Evolutionary conservation across 2,113 vertebrate genomes (phyloP), one percentile per base, ranked within the genome.

Genomic region (Siniperca knerii): DNA sequence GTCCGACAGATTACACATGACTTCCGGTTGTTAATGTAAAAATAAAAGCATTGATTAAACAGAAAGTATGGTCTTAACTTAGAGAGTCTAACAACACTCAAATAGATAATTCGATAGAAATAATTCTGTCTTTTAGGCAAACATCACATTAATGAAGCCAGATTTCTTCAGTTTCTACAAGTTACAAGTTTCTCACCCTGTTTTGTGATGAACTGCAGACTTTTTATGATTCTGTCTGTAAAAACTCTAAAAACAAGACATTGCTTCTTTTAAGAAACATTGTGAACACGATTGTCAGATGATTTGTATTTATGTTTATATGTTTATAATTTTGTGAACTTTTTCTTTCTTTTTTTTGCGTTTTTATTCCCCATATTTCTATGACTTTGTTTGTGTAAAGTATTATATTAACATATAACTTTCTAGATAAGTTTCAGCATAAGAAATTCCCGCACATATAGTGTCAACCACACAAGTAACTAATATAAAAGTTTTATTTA

Each of bases 1-100:
- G 37, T 25, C 7, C 1, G 1, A 9, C 6, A 2, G 1, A 29
- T 10, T 2, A 8, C 5, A 7, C 7, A 0, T 0, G 4, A 73
- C 69, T 90, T 93, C 92, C 83, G 60, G 73, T 79, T 37, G 0
- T 0, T 1, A 0, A 11, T 79, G 88, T 80, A 61, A 86, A 79
- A 57, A 48, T 90, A 91, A 91, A 90, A 54, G 33, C 4, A 6
- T 40, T 23, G 6, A 40, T 23, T n/a, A 6, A 66, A 6, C 2
- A 4, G 0, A 35, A 50, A 11, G 67, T 33, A 13, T 35, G 0
- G 1, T 52, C 4, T 70, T 16, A 15, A 7, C 16, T 20, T 23
- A 29, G 10, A 44, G 12, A 48, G n/a, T 23, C 35, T 21, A 18
- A 8, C 15, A 33, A 8, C 15, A 33, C 7, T 8, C 15, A 21